Percentiles rank a stretch among this genome's conserved stretches.
These are phyloP conservation scores for Zeugodacus cucurbitae DNA, from an alignment of 1,140 invertebrate genomes.

Conservation along the genomic window DNA sequence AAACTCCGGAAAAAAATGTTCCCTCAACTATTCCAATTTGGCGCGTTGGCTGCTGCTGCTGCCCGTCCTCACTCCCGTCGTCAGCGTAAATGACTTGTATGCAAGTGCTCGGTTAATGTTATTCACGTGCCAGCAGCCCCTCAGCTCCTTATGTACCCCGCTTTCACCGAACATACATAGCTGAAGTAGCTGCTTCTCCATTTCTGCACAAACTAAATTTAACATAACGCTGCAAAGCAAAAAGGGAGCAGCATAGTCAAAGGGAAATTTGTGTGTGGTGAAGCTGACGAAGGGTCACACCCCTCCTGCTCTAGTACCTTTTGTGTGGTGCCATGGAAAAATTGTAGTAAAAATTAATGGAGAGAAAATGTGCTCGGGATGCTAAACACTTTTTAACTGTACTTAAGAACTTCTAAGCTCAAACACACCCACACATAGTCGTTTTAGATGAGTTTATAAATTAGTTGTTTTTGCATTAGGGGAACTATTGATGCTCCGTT, in stretches of 20 bases:
- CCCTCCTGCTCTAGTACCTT: neutral
- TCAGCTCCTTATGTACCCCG: neutral
- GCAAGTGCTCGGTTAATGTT: neutral
- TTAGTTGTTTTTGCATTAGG: constrained; percentile 3
- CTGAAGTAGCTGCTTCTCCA: neutral
- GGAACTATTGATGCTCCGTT: neutral
- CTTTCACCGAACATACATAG: no score
- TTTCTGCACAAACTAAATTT: neutral
- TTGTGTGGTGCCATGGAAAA: neutral
- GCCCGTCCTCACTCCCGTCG: neutral
- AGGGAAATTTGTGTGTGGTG: neutral
- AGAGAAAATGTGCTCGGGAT: constrained; percentile 12
- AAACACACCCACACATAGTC: neutral
- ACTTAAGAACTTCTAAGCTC: neutral
- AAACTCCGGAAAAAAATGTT: neutral
- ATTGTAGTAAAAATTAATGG: constrained; percentile 35
- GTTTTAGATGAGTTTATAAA: neutral
- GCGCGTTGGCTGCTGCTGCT: neutral
- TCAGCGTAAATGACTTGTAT: neutral
- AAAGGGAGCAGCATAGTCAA: neutral
- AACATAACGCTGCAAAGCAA: neutral
- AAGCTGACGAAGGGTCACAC: neutral
- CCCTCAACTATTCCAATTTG: neutral
- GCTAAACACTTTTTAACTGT: constrained; percentile 26
- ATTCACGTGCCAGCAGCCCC: neutral